Evolutionary conservation across 2,797 vertebrate species (phyloP).

Genomic region (Loris lydekkerianus): DNA sequence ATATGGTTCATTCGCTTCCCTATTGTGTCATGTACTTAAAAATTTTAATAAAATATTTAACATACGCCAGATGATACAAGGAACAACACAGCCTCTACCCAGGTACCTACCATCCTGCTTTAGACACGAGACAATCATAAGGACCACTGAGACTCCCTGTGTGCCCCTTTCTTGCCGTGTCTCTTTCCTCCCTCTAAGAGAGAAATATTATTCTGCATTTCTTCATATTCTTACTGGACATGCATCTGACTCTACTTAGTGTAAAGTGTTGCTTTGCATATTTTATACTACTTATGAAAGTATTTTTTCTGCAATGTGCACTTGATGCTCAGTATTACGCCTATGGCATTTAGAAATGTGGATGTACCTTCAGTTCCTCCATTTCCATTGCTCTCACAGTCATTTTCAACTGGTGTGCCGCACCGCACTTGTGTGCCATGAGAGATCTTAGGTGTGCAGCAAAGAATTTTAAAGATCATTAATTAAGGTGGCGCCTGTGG

Average conservation of each 20-base stretch:
- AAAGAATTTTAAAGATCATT: too few species aligned
- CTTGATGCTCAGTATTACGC: background rate
- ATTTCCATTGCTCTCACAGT: background rate
- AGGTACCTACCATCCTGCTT: background rate
- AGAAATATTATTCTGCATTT: background rate
- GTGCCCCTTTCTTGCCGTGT: background rate
- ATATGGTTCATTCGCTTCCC: slow-evolving; percentile 22
- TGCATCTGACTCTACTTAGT: background rate
- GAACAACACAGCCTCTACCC: background rate
- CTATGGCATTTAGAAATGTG: background rate
- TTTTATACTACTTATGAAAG: background rate
- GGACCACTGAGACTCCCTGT: background rate
- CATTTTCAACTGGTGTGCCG: too few species aligned
- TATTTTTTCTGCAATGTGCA: background rate
- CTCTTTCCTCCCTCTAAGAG: background rate
- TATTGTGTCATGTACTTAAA: slow-evolving; percentile 5
- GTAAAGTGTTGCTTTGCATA: background rate
- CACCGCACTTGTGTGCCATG: too few species aligned
- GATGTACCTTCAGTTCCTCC: background rate
- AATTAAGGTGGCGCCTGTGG: too few species aligned
- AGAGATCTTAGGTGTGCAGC: too few species aligned
- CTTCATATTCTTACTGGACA: background rate
- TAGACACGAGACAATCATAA: background rate
- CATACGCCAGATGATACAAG: background rate
- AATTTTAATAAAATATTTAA: background rate